Percentiles rank a stretch among this genome's conserved stretches.
phyloP scores from a whole-genome alignment of 2,113 vertebrate genomes.

The Arizona elegans region DNA sequence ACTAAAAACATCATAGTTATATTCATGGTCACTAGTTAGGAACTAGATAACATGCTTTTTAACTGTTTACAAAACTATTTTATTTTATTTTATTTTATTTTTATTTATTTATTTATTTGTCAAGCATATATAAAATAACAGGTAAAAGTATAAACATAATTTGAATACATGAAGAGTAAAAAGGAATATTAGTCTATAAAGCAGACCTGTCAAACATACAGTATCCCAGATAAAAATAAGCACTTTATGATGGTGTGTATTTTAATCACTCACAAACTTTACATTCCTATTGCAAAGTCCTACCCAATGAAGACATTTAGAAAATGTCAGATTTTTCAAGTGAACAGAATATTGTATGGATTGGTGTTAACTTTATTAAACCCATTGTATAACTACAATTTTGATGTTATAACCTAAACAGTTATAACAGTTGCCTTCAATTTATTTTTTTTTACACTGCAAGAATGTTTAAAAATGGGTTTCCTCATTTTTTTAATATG shows the following conservation, averaged over 20 bases:
- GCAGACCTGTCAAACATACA: not conserved
- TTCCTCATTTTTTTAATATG: not conserved
- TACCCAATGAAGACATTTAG: not conserved
- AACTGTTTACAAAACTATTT: not conserved
- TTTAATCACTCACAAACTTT: not conserved
- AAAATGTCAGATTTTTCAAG: not conserved
- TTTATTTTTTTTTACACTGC: not conserved
- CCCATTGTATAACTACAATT: conserved; percentile 1
- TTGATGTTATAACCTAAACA: not conserved
- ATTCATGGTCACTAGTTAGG: not conserved
- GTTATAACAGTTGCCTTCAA: not conserved
- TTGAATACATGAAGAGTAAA: too few species aligned
- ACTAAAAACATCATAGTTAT: not conserved
- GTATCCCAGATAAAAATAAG: not conserved
- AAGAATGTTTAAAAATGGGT: not conserved
- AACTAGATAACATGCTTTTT: not conserved
- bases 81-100: too few species aligned
- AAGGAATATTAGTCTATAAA: not conserved
- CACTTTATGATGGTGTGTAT: not conserved
- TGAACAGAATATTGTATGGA: not conserved
- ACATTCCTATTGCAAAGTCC: not conserved
- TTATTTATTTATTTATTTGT: too few species aligned
- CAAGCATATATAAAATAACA: too few species aligned
- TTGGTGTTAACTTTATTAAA: conserved; percentile 10
- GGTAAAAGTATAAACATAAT: too few species aligned